Percentiles rank a stretch among this genome's conserved stretches.
Evolutionary conservation across 2,113 vertebrate species (phyloP).

Genomic region (Maccullochella peelii): DNA sequence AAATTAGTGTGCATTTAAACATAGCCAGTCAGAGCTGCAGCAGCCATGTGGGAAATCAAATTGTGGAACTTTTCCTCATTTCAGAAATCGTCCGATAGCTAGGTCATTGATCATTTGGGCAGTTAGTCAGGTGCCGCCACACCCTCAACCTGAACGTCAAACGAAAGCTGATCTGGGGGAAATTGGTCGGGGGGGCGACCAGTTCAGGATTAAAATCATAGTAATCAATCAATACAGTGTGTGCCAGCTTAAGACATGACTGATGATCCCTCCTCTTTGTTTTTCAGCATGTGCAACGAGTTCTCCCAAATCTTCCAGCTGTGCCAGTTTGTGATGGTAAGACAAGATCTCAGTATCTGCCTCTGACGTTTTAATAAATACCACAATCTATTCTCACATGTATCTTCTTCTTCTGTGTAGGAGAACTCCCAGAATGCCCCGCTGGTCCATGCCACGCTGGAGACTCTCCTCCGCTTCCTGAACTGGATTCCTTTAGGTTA

Average conservation of each 20-base stretch:
- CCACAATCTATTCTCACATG: neutral
- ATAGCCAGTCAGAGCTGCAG: too few species aligned
- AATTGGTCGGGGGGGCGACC: neutral
- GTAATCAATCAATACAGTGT: too few species aligned
- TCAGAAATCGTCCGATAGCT: neutral
- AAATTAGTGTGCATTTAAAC: too few species aligned
- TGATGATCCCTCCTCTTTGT: slow-evolving; percentile 9
- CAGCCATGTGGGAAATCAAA: too few species aligned
- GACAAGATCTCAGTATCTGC: slow-evolving; percentile 27
- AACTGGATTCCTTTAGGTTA: slow-evolving; percentile 99
- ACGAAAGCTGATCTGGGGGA: neutral
- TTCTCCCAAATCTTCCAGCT: slow-evolving; percentile 98
- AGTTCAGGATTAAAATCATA: neutral
- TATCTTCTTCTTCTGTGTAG: slow-evolving; percentile 71
- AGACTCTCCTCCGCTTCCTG: slow-evolving; percentile 95
- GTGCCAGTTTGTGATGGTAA: slow-evolving; percentile 98
- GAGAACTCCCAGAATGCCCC: slow-evolving; percentile 98
- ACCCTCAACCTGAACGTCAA: neutral
- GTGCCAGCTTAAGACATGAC: too few species aligned
- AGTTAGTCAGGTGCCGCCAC: neutral
- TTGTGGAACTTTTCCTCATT: too few species aligned
- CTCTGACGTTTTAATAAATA: neutral
- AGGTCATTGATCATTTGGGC: neutral
- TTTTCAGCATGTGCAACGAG: slow-evolving; percentile 96
- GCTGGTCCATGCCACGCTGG: slow-evolving; percentile 95